A percentile compares a stretch with the other conserved stretches of the same genome.
Conservation (phyloP, 2,888 invertebrate genomes). For the Geophilus truncorum region DNA sequence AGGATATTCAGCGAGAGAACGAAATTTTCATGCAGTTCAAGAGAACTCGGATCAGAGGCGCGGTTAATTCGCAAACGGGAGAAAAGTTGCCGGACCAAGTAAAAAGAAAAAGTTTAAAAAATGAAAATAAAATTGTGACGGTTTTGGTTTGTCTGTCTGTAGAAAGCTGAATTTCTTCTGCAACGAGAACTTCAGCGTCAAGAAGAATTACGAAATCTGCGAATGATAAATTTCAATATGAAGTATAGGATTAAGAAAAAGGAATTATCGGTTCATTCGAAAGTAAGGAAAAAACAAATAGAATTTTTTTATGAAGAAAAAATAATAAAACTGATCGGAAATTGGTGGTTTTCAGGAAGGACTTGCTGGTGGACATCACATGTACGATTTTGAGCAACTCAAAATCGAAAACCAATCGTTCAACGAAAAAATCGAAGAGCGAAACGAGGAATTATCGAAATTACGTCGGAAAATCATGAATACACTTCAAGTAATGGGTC, state of each 20-base stretch:
- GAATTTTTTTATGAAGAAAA: not conserved
- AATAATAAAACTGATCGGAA: not conserved
- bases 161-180: not conserved
- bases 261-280: not conserved
- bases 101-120: not conserved
- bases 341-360: slow-evolving; percentile 47
- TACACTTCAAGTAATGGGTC: slow-evolving; percentile 54
- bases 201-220: not conserved
- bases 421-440: slow-evolving; percentile 56
- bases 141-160: no score
- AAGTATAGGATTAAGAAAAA: not conserved
- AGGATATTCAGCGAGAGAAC: not conserved
- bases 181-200: not conserved
- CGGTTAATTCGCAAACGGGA: slow-evolving; percentile 19
- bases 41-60: not conserved
- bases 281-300: not conserved
- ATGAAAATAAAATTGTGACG: no score
- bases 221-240: not conserved
- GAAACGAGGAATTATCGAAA: slow-evolving; percentile 54
- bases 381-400: slow-evolving; percentile 57
- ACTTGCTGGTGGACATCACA: slow-evolving; percentile 53
- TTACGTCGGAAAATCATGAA: slow-evolving; percentile 52
- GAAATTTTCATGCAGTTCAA: not conserved
- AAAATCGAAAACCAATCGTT: slow-evolving; percentile 56
- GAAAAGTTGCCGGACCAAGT: not conserved